phyloP scores from a whole-genome alignment of 2,113 vertebrate species.

The Odontesthes bonariensis region DNA sequence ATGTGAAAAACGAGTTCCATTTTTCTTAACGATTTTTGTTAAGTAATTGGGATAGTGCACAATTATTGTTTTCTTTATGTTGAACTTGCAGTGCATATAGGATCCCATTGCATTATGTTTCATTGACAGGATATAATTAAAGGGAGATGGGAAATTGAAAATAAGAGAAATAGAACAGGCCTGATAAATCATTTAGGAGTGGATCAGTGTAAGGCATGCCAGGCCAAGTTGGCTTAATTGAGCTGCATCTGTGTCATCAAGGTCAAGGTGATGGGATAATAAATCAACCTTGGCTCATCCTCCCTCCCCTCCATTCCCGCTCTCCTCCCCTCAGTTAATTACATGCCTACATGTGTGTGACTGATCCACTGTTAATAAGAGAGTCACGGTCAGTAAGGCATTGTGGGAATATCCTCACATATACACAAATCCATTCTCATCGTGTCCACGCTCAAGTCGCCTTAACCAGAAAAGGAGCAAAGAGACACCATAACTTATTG shows the following conservation, averaged over 20 bases:
- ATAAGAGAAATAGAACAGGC: constrained; percentile 24
- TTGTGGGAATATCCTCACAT: constrained; percentile 27
- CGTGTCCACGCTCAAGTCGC: constrained; percentile 38
- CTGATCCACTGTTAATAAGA: constrained; percentile 71
- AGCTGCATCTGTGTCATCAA: constrained; percentile 73
- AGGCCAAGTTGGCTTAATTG: constrained; percentile 73
- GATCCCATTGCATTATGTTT: constrained; percentile 9
- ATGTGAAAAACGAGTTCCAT: no score
- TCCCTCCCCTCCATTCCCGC: constrained; percentile 26
- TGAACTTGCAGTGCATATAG: constrained; percentile 7
- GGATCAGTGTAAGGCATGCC: constrained; percentile 53
- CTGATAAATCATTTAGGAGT: constrained; percentile 62
- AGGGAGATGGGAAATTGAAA: constrained; percentile 14
- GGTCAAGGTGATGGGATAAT: constrained; percentile 81
- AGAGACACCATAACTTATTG: constrained; percentile 31
- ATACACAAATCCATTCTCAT: constrained; percentile 44
- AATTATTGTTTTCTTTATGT: constrained; percentile 3
- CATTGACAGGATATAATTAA: constrained; percentile 12
- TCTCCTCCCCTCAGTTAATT: constrained; percentile 67
- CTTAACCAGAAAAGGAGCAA: constrained; percentile 20
- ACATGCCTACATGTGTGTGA: constrained; percentile 72
- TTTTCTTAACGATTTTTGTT: neutral
- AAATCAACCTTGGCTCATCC: constrained; percentile 67
- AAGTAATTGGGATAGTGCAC: neutral
- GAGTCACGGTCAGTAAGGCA: constrained; percentile 60